Base-by-base conservation (phyloP, 2,797 vertebrate genomes). In the Pangasius sanitwongsei region DNA sequence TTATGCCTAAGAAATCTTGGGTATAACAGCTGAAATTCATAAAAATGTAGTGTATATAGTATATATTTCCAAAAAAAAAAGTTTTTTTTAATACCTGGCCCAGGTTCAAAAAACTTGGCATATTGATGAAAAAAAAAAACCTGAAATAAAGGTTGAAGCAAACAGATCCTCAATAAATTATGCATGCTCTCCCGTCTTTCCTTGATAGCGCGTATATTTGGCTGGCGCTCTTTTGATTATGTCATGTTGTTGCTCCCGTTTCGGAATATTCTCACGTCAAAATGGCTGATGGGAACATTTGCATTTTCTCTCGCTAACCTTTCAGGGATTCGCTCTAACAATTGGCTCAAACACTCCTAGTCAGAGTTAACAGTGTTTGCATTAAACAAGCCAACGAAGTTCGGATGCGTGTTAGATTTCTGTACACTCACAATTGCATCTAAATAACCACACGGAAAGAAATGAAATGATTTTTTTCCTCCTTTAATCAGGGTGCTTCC, bases 321-420 rank as follows among this genome's bases (percentile, higher is more conserved):
- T 55, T 55, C 65, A 69, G 65, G 55, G 70, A 50, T 44, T 16
- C 59, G 15, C 20, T 83, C 48, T 44, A 83, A 83, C 41, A 18
- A 55, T 70, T 20, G 1, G n/a, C 44, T 70, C 4, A 37, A 53
- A 53, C n/a, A 8, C 12, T 2, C 5, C 18, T 53, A 7, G 65
- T 69, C 72, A 53, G 87, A 92, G 84, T 74, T 50, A 87, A 67
- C 74, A 55, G 37, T 37, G 44, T 80, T 90, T 88, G 57, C 72
- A 74, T 90, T 87, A 89, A 83, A 80, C 61, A 82, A 83, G 48
- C 34, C 65, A 25, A 31, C 34, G 34, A 55, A 59, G 34, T 89
- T 86, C 82, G 50, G 53, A 85, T 80, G 12, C 81, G 61, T 31
- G 70, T 28, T 31, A 44, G 59, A 65, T 91, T 85, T 86, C 53